Evolutionary conservation across 2,888 invertebrate species (phyloP).

Genomic region (Psylliodes chrysocephalus): DNA sequence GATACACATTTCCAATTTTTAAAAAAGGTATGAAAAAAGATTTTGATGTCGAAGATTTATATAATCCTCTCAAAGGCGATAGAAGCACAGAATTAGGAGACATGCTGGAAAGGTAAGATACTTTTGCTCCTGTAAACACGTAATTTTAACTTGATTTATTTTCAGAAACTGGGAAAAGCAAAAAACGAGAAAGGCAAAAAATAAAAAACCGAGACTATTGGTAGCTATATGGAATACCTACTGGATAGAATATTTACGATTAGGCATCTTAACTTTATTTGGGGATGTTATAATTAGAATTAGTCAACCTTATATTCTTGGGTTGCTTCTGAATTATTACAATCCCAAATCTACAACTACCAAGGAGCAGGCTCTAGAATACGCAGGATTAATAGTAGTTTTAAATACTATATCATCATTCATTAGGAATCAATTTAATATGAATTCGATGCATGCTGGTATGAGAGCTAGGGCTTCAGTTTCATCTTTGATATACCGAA

Average conservation of each 20-base stretch:
- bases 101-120: constrained; percentile 67
- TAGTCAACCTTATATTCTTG: constrained; percentile 14
- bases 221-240: constrained; percentile 1
- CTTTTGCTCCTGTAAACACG: background rate
- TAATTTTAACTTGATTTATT: background rate
- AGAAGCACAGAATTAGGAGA: constrained; percentile 75
- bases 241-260: constrained; percentile 12
- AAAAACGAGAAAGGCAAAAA: constrained; percentile 1
- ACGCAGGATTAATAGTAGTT: constrained; percentile 11
- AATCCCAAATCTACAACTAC: constrained; percentile 5
- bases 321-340: constrained; percentile 14
- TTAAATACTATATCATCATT: constrained; percentile 5
- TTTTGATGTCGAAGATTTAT: constrained; percentile 78
- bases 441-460: constrained; percentile 65
- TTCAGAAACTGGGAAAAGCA: constrained; percentile 60
- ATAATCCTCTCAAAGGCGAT: constrained; percentile 75
- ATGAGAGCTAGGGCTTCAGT: constrained; percentile 71
- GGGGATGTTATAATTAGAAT: constrained; percentile 8
- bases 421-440: constrained; percentile 5
- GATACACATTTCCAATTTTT: constrained; percentile 83
- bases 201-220: constrained; percentile 18
- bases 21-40: constrained; percentile 77
- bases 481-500: constrained; percentile 69
- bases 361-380: background rate
- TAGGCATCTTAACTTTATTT: background rate